phyloP scores from a whole-genome alignment of 2,113 vertebrate species.

The Spea multiplicata region DNA sequence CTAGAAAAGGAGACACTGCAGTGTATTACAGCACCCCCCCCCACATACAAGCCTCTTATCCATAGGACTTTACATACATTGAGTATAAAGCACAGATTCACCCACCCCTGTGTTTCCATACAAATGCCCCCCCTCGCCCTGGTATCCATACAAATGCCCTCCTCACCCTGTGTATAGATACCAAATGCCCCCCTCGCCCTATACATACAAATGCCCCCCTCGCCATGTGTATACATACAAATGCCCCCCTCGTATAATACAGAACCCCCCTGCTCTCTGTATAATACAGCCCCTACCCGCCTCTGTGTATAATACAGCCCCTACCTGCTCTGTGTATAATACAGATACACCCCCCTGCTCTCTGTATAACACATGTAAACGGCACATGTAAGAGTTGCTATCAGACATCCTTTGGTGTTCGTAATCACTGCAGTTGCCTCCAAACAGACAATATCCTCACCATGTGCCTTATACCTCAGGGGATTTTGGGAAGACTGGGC shows the following conservation, averaged over 20 bases:
- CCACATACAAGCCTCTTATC: too few relatives aligned
- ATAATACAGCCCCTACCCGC: constrained; percentile 1
- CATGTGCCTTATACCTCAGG: constrained; percentile 33
- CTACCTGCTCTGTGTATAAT: background rate
- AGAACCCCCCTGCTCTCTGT: constrained; percentile 13
- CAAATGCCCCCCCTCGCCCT: too few relatives aligned
- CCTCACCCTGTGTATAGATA: too few relatives aligned
- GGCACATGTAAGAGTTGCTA: too few relatives aligned
- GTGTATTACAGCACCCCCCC: background rate
- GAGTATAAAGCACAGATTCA: too few relatives aligned
- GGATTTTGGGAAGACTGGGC: background rate
- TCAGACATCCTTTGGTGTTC: background rate
- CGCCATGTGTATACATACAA: too few relatives aligned
- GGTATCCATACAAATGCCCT: too few relatives aligned
- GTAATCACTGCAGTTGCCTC: constrained; percentile 25
- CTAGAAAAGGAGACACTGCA: background rate
- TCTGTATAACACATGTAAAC: too few relatives aligned
- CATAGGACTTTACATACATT: too few relatives aligned
- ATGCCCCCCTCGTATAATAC: background rate
- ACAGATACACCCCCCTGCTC: background rate
- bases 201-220: too few relatives aligned
- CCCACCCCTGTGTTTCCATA: too few relatives aligned
- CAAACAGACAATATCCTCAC: background rate
- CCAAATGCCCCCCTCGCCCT: too few relatives aligned
- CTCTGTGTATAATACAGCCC: constrained; percentile 1